Evolutionary conservation across 1,140 invertebrate species (phyloP), one percentile per base, ranked within the genome.

Genomic region (Apis cerana): DNA sequence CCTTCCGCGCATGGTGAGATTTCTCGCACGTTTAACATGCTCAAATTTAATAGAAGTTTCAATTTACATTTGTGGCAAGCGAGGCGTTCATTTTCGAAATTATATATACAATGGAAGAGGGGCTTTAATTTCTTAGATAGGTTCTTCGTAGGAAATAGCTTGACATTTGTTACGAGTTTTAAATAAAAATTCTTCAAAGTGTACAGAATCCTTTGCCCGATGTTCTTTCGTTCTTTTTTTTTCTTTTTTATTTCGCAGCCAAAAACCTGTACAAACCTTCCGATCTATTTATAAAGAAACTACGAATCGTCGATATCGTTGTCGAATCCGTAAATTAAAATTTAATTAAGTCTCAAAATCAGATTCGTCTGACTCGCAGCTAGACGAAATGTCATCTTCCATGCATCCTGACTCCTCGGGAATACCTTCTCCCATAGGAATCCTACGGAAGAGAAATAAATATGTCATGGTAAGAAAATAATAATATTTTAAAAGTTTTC

Each of bases 291-390:
- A 65, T 70, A 56, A 65, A 62, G 17, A 56, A 80, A n/a, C 19
- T 43, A 1, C 19, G 3, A 0, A 10, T 75, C 27, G 27, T 56
- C 43, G 23, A 74, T 21, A 43, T 56, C 15, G 0, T 13, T n/a
- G 62, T 64, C 27, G 11, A 15, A 48, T 2, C 12, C 12, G 10
- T 19, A 15, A 33, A 19, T 10, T 13, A 13, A 13, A 10, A 33
- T 56, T 19, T 21, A 27, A 4, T 71, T 86, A 91, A 70, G 88
- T 85, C n/a, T 92, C 90, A 27, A 75, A 88, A 48, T 92, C 91
- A 11, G 91, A 92, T 59, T 91, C 90, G 50, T 88, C 81, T 1
- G 90, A 91, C 27, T 91, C 90, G 77, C 86, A 88, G 52, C 82
- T 91, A 19, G 90, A 91, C 61, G 91, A 85, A 52, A 85, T 79